Base-by-base conservation (phyloP, 2,797 vertebrate species). In the Gymnothorax javanicus region DNA sequence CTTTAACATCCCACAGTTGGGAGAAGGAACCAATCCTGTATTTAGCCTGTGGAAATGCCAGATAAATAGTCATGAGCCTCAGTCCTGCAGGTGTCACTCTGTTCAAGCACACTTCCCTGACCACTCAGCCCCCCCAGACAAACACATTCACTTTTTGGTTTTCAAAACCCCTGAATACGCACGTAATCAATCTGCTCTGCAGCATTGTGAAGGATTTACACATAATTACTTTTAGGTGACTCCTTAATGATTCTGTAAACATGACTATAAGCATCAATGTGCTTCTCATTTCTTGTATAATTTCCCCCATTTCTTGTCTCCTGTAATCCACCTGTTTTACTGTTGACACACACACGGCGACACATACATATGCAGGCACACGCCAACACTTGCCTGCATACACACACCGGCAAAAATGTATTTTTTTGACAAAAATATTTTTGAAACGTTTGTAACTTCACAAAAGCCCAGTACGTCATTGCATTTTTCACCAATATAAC, bases 1-100 rank as follows among this genome's bases (percentile, higher is more conserved):
- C 25, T 56, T 56, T 81, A 52, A 81, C 52, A 56, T 50, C 54
- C 71, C 33, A 79, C 33, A 81, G n/a, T 81, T 54, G 23, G 43
- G 15, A 23, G 20, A 81, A 23, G 23, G 43, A 54, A 81, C 52
- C 77, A 3, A 56, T 27, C 56, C 25, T 27, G 43, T 7, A 23
- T 54, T 52, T 20, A 50, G n/a, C n/a, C n/a, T n/a, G n/a, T 79
- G 17, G 50, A 23, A 7, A 54, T 54, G 50, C 17, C 50, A 81
- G 56, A 81, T 81, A 54, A 81, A 81, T n/a, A 52, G 77, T 54
- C 20, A 23, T 54, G 77, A 54, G 43, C 50, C 50, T 85, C 62
- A 73, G 52, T 54, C 84, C 84, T 71, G 84, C 84, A 85, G 84
- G 67, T 85, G 84, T 85, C 84, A 85, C 62, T 85, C 50, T 56